phyloP scores from a whole-genome alignment of 1,140 invertebrate genomes.

The Wasmannia auropunctata region DNA sequence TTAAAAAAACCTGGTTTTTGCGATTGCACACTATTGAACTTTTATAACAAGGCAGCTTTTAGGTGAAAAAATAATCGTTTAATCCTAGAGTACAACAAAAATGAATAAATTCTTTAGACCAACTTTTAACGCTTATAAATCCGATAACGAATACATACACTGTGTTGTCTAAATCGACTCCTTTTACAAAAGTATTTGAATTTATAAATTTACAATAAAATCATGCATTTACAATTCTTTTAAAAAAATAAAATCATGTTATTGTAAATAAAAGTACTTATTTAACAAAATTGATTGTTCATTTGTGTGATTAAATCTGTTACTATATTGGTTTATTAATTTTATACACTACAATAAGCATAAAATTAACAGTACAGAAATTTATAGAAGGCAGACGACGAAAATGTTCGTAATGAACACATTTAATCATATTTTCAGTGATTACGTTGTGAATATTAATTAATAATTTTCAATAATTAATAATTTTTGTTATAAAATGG shows the following conservation, averaged over 20 bases:
- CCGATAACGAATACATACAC: not conserved
- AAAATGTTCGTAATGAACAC: not conserved
- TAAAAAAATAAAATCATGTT: not conserved
- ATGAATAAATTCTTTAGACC: not conserved
- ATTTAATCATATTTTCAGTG: not conserved
- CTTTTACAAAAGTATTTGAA: not conserved
- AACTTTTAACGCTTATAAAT: constrained; percentile 2
- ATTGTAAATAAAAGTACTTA: no score
- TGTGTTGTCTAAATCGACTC: not conserved
- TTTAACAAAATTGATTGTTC: not conserved
- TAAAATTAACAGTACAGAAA: not conserved
- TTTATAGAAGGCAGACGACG: not conserved
- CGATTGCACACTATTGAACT: constrained; percentile 3
- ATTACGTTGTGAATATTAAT: not conserved
- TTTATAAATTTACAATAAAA: not conserved
- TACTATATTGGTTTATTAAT: not conserved
- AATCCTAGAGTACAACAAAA: constrained; percentile 3
- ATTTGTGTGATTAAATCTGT: not conserved
- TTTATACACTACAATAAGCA: not conserved
- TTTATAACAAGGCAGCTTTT: constrained; percentile 24
- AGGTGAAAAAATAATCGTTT: not conserved
- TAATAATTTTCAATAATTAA: no score
- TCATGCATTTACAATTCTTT: not conserved
- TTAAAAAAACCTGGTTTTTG: constrained; percentile 20
- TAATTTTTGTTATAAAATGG: not conserved